Base-by-base conservation (phyloP, 1,140 invertebrate species). In the Colletes gigas region DNA sequence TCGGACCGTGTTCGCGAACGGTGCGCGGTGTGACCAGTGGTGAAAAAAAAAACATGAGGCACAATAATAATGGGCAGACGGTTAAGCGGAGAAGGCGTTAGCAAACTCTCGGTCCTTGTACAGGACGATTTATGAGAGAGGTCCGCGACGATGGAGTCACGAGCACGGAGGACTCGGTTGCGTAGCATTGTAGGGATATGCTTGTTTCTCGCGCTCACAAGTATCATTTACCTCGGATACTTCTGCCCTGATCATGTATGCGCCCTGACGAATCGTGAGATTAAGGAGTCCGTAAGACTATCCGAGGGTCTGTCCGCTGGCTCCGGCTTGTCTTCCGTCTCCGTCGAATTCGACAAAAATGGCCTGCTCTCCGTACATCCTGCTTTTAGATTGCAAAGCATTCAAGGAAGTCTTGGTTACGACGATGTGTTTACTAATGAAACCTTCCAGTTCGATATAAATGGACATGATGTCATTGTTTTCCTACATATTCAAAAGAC, bases 401-500 rank as follows among this genome's bases (percentile, higher is more conserved):
- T 93, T 44, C 93, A 93, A 77, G 92, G 93, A 21, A 93, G 93
- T 69, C 89, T 94, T 5, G 93, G 94, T 57, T 97, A 97, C 89
- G 97, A 97, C 86, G 97, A 97, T 92, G 96, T 98, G 83, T 94
- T 97, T 19, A 85, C 90, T 68, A 97, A 97, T 88, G 97, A 98
- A 91, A 97, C 97, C 91, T 97, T 97, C 92, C 95, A 96, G 84
- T 98, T 98, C 93, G 96, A 98, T 91, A 97, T 98, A 90, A 96
- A 97, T 90, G 97, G 96, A 9, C 96, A 97, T 88, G 99, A 99
- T 94, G 98, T 99, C 21, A 97, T 99, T 94, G 98, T 99, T 21
- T 99, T 99, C 92, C 94, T 99, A 62, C 99, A 99, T 91, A 99
- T 99, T 93, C 99, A 99, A 93, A 99, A 99, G 93, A 98, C 97